Evolutionary conservation across 2,113 vertebrate genomes (phyloP).

Genomic region (Sylvietta virens): DNA sequence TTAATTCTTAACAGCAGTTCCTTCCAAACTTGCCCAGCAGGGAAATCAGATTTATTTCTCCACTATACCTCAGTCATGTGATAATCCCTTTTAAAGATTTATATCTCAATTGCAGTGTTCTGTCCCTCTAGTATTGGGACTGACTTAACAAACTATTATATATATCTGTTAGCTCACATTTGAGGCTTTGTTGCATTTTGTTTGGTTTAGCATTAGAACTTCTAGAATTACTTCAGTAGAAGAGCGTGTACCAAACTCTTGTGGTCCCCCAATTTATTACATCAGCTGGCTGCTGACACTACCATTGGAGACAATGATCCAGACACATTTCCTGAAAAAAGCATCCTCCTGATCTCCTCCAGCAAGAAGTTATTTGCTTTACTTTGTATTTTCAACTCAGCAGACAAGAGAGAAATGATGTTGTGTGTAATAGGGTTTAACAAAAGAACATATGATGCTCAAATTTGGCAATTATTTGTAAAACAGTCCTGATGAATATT

Average conservation of each 20-base stretch:
- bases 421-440: neutral
- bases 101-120: neutral
- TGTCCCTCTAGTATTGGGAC: neutral
- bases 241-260: neutral
- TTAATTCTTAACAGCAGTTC: neutral
- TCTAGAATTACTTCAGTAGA: neutral
- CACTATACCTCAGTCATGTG: rapidly evolving
- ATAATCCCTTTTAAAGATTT: neutral
- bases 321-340: neutral
- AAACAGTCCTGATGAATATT: neutral
- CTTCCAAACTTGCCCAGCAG: neutral
- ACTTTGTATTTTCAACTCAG: neutral
- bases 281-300: neutral
- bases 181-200: neutral
- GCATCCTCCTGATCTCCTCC: neutral
- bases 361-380: neutral
- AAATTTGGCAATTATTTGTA: neutral
- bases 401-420: neutral
- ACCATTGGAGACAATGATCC: neutral
- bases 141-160: neutral
- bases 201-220: neutral
- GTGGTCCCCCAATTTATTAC: neutral
- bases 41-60: neutral
- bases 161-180: neutral
- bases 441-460: neutral